Percentiles rank a stretch among this genome's conserved stretches.
phyloP scores from a whole-genome alignment of 2,113 vertebrate genomes.

The Paradoxurus hermaphroditus region DNA sequence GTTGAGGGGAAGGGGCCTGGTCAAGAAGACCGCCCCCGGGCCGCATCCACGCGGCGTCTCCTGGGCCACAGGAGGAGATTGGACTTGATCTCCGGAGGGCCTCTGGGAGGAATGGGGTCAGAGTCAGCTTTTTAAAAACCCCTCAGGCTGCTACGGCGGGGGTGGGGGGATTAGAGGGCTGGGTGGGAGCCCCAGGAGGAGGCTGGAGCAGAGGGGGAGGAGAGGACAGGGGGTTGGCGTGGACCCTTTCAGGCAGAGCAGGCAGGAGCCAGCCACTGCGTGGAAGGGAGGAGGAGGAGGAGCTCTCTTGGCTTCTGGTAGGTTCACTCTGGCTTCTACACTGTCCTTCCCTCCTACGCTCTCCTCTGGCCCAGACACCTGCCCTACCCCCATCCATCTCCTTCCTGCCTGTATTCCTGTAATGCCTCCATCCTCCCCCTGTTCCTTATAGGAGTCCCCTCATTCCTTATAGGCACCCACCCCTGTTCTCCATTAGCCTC shows the following conservation, averaged over 20 bases:
- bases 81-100: not conserved
- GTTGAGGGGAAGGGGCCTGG: not conserved
- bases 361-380: not conserved
- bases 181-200: not conserved
- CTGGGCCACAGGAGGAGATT: not conserved
- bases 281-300: no score
- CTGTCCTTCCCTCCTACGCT: not conserved
- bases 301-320: not conserved
- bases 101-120: not conserved
- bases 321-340: not conserved
- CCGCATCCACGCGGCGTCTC: fast-evolving
- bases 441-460: not conserved
- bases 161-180: not conserved
- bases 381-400: not conserved
- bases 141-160: not conserved
- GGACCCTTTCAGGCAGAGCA: not conserved
- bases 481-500: not conserved
- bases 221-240: not conserved
- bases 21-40: not conserved
- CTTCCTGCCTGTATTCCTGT: not conserved
- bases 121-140: not conserved
- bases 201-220: no score
- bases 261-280: not conserved
- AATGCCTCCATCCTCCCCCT: not conserved
- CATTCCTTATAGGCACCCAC: not conserved